Conservation (phyloP, 1,140 invertebrate species). For the Vollenhovia emeryi region DNA sequence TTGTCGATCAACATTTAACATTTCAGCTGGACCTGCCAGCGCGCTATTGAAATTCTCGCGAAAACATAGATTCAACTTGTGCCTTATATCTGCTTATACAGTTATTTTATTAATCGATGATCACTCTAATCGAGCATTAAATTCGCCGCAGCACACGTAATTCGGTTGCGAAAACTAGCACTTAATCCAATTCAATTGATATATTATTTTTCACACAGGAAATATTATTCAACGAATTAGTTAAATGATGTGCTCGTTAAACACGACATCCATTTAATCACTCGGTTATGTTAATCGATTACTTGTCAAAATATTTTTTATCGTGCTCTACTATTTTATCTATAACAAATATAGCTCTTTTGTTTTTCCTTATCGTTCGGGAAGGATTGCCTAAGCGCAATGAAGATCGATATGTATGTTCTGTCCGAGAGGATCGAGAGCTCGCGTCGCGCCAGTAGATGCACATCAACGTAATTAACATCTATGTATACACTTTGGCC, state of each 20-base stretch:
- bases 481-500: constrained; percentile 44
- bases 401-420: constrained; percentile 51
- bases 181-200: constrained; percentile 6
- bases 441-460: constrained; percentile 6
- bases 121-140: neutral
- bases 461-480: constrained; percentile 50
- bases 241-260: constrained; percentile 26
- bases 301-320: constrained; percentile 46
- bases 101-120: constrained; percentile 1
- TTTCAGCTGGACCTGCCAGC: constrained; percentile 64
- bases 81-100: neutral
- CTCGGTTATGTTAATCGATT: constrained; percentile 14
- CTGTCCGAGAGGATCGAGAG: constrained; percentile 21
- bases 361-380: neutral
- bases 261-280: constrained; percentile 8
- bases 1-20: constrained; percentile 41
- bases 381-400: constrained; percentile 35
- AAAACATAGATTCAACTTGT: constrained; percentile 33
- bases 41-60: constrained; percentile 51
- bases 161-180: neutral
- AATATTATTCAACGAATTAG: neutral
- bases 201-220: constrained; percentile 1
- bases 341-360: constrained; percentile 50
- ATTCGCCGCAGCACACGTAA: neutral
- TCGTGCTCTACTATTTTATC: constrained; percentile 24